These are phyloP conservation scores for Acleris cristana DNA, from an alignment of 2,888 invertebrate species.

Conservation along the genomic window DNA sequence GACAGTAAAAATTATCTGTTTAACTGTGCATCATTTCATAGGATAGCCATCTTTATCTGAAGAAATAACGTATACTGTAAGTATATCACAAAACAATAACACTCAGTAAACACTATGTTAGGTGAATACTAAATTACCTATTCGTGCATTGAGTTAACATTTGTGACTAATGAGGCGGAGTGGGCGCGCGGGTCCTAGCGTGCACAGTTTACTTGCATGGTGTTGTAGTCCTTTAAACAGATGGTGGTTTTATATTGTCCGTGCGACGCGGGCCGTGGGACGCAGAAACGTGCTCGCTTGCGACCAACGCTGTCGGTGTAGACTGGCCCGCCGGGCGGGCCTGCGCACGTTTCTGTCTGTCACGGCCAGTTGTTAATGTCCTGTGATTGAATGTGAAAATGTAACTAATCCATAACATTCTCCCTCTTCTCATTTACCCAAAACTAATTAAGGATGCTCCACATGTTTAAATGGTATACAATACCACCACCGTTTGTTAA, in stretches of 20 bases:
- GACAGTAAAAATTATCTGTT: slow-evolving; percentile 89
- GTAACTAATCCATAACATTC: slow-evolving; percentile 84
- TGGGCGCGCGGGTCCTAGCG: slow-evolving; percentile 61
- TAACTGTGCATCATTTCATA: slow-evolving; percentile 90
- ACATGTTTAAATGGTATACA: slow-evolving; percentile 80
- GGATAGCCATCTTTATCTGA: slow-evolving; percentile 87
- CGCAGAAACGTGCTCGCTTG: slow-evolving; percentile 58
- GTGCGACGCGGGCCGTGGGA: slow-evolving; percentile 58
- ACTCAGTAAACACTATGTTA: slow-evolving; percentile 82
- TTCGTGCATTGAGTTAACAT: slow-evolving; percentile 63
- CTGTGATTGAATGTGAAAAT: slow-evolving; percentile 68
- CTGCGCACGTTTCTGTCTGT: slow-evolving; percentile 57
- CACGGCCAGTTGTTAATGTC: slow-evolving; percentile 54
- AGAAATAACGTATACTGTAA: slow-evolving; percentile 84
- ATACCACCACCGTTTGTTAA: slow-evolving; percentile 80
- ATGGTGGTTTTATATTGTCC: slow-evolving; percentile 67
- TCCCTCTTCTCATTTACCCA: slow-evolving; percentile 82
- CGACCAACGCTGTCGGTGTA: not conserved
- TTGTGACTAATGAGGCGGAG: slow-evolving; percentile 63
- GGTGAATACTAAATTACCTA: slow-evolving; percentile 72
- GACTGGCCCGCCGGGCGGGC: not conserved
- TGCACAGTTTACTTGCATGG: slow-evolving; percentile 74
- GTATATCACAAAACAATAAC: slow-evolving; percentile 83
- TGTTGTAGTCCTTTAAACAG: slow-evolving; percentile 72
- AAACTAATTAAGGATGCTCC: slow-evolving; percentile 83